phyloP scores from a whole-genome alignment of 2,888 invertebrate species.

The Eucera pruinosa region DNA sequence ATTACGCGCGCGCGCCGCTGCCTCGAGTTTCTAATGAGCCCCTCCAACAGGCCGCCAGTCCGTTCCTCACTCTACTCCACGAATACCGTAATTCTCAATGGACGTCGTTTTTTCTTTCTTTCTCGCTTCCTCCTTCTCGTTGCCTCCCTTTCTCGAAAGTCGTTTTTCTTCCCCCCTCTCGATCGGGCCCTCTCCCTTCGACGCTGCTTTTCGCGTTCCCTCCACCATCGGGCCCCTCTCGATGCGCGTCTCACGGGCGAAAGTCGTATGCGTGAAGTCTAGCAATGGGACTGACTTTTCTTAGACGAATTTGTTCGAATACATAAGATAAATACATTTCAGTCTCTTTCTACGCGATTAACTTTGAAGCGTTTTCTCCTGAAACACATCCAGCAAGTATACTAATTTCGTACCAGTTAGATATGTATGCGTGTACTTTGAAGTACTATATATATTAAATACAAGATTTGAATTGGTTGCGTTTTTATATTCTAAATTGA shows the following conservation, averaged over 20 bases:
- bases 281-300: constrained; percentile 36
- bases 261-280: constrained; percentile 46
- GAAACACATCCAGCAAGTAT: too few species aligned
- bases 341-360: too few species aligned
- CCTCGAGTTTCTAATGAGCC: constrained; percentile 56
- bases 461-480: too few species aligned
- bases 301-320: neutral
- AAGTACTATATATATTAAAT: too few species aligned
- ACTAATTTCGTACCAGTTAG: too few species aligned
- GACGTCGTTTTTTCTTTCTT: constrained; percentile 54
- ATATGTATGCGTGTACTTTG: too few species aligned
- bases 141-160: constrained; percentile 24
- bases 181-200: constrained; percentile 8
- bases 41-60: constrained; percentile 36
- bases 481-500: too few species aligned
- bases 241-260: constrained; percentile 30
- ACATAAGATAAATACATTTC: too few species aligned
- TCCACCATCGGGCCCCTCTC: neutral
- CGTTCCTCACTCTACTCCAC: constrained; percentile 42
- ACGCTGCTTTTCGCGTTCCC: neutral
- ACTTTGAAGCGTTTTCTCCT: too few species aligned
- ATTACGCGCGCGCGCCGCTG: constrained; percentile 42
- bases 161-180: constrained; percentile 39
- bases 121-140: constrained; percentile 10
- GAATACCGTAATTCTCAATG: constrained; percentile 71